Base-by-base conservation (phyloP, 1,140 invertebrate genomes). In the Drosophila sp. region DNA sequence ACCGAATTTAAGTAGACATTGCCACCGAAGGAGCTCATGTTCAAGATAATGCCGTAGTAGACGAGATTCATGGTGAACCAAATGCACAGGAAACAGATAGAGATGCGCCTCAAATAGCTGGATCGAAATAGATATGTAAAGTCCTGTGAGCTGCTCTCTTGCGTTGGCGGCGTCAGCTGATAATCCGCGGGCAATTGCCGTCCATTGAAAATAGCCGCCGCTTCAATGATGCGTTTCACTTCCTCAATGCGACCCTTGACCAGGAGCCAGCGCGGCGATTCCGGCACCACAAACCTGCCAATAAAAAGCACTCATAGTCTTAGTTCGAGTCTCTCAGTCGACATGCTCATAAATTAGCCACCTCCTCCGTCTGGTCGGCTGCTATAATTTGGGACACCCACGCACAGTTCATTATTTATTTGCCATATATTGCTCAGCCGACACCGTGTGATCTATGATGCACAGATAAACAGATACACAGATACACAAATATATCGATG, bases 261-360 rank as follows among this genome's bases (percentile, higher is more conserved):
- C 27, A 97, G 90, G 14, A 97, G 92, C 97, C 97, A 97, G 72
- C 96, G 93, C 8, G 97, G 96, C 3, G 96, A 97, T 94, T 97
- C 96, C 1, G 96, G 96, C 18, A 97, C 92, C 14, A 97, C 92
- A 93, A 95, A 96, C 94, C 94, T 95, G 41, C 41, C 11, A 63
- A 9, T 2, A 18, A 58, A 8, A 32, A 32, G 7, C 54, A 18
- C 8, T 40, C 45, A 57, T 9, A 18, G 56, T 40, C 9, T 54
- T 9, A 38, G 34, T 25, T n/a, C 48, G 32, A 16, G 36, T 25
- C 25, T n/a, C n/a, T 32, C 27, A 36, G 27, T 21, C 41, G 25
- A 13, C 54, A 41, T 32, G 36, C n/a, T 48, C 51, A 65, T 71
- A 71, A 71, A 71, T 71, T 57, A 57, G 51, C 53, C 51, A 65